A percentile compares a stretch with the other conserved stretches of the same genome.
These are phyloP conservation scores for Formica selysi DNA, from an alignment of 1,140 invertebrate genomes.

Conservation along the genomic window DNA sequence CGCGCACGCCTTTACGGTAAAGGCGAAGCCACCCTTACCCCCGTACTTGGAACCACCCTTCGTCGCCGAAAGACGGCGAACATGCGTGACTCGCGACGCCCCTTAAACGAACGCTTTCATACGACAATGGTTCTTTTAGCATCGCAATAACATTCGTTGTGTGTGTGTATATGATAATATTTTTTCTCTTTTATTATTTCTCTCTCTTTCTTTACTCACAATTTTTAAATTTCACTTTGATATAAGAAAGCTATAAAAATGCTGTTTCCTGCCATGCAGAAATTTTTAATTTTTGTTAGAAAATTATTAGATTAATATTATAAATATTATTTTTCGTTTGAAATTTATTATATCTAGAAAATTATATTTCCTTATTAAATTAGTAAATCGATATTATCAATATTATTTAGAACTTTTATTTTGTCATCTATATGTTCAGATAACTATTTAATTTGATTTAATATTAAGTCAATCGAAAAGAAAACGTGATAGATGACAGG, in stretches of 20 bases:
- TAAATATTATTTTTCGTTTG: not conserved
- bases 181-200: too few relatives aligned
- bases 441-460: not conserved
- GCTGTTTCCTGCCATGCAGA: not conserved
- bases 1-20: conserved; percentile 56
- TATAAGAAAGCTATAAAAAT: not conserved
- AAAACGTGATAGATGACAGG: not conserved
- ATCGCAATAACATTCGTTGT: not conserved
- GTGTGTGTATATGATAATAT: too few relatives aligned
- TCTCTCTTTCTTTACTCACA: too few relatives aligned
- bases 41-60: conserved; percentile 38
- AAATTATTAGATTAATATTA: conserved; percentile 14
- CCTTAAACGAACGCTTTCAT: not conserved
- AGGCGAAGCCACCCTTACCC: conserved; percentile 39
- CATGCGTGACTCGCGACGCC: not conserved
- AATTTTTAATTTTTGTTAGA: not conserved
- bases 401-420: not conserved
- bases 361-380: not conserved
- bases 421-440: not conserved
- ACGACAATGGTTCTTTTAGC: not conserved
- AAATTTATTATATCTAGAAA: not conserved
- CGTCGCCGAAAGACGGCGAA: conserved; percentile 12
- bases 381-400: not conserved
- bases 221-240: not conserved
- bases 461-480: not conserved